phyloP scores from a whole-genome alignment of 2,113 vertebrate species.

The Engystomops pustulosus region DNA sequence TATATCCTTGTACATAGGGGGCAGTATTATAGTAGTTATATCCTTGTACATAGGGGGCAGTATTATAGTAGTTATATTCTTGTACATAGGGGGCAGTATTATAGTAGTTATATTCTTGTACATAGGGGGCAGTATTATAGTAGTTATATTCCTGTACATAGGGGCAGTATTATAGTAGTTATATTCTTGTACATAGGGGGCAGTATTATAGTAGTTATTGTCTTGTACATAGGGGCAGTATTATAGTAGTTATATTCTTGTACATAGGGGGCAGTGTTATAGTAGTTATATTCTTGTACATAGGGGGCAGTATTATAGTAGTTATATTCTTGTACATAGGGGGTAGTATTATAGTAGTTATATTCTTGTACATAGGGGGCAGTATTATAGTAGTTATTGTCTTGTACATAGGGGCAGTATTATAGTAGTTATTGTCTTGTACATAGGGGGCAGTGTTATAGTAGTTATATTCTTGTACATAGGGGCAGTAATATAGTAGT shows the following conservation, averaged over 20 bases:
- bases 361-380: too few relatives aligned
- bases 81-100: not conserved
- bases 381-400: too few relatives aligned
- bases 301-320: not conserved
- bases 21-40: slow-evolving; percentile 15
- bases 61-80: slow-evolving; percentile 6
- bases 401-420: too few relatives aligned
- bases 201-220: slow-evolving; percentile 12
- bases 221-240: not conserved
- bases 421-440: too few relatives aligned
- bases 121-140: not conserved
- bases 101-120: slow-evolving; percentile 9
- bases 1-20: slow-evolving; percentile 12
- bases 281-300: not conserved
- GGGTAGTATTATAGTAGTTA: too few relatives aligned
- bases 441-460: too few relatives aligned
- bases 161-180: slow-evolving; percentile 12
- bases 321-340: too few relatives aligned
- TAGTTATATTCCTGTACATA: slow-evolving; percentile 12
- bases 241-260: slow-evolving; percentile 12
- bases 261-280: not conserved
- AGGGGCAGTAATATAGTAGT: too few relatives aligned
- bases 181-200: slow-evolving; percentile 2
- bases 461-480: too few relatives aligned
- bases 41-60: not conserved